These are phyloP conservation scores for Orgyia antiqua DNA, from an alignment of 2,888 invertebrate species.

Conservation along the genomic window DNA sequence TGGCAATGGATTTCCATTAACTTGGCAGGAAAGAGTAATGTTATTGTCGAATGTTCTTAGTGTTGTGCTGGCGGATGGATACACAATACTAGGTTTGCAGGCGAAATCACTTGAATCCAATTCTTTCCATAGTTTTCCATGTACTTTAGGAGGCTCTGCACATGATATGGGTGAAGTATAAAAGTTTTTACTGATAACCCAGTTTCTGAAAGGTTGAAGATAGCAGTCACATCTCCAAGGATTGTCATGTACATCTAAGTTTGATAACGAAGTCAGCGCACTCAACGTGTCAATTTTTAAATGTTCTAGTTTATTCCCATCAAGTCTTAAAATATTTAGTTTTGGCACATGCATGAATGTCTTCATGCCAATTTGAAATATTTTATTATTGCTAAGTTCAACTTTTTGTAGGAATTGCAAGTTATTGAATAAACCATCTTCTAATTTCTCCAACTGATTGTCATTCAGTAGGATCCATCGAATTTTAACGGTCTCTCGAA, in stretches of 20 bases:
- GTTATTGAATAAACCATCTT: slow-evolving; percentile 86
- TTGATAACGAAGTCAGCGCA: slow-evolving; percentile 81
- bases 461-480: slow-evolving; percentile 85
- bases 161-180: slow-evolving; percentile 87
- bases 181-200: slow-evolving; percentile 84
- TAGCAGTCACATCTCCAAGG: slow-evolving; percentile 94
- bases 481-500: slow-evolving; percentile 83
- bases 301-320: slow-evolving; percentile 85
- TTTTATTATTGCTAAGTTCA: slow-evolving; percentile 85
- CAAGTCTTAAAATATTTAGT: slow-evolving; percentile 82
- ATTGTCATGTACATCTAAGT: slow-evolving; percentile 87
- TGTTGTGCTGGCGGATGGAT: slow-evolving; percentile 78
- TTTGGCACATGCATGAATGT: slow-evolving; percentile 84
- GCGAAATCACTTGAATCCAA: slow-evolving; percentile 86
- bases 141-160: slow-evolving; percentile 82
- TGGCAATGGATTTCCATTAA: slow-evolving; percentile 86
- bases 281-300: slow-evolving; percentile 82
- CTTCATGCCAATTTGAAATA: slow-evolving; percentile 82
- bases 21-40: slow-evolving; percentile 85
- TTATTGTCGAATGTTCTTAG: slow-evolving; percentile 81
- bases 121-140: slow-evolving; percentile 85
- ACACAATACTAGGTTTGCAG: slow-evolving; percentile 86
- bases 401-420: slow-evolving; percentile 86
- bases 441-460: slow-evolving; percentile 85
- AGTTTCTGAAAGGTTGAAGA: slow-evolving; percentile 87